These are phyloP conservation scores for Cotesia congregata DNA, from an alignment of 2,888 invertebrate genomes.

Conservation along the genomic window DNA sequence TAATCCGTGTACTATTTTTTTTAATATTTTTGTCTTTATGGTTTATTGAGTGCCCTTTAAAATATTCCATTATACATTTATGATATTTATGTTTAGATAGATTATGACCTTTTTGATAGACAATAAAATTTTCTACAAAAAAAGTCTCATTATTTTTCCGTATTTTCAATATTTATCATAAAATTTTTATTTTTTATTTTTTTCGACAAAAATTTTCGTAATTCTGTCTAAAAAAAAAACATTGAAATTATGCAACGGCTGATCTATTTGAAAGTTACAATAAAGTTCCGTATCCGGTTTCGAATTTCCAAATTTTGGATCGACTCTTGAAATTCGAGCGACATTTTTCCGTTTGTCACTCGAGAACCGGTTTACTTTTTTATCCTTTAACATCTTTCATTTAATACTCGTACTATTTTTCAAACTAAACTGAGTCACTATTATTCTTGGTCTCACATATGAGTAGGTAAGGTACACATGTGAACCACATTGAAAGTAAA, in stretches of 20 bases:
- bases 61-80: too few species aligned
- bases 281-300: slow-evolving; percentile 6
- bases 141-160: too few species aligned
- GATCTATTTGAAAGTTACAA: not conserved
- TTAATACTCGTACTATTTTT: not conserved
- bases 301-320: slow-evolving; percentile 16
- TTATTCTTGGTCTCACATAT: not conserved
- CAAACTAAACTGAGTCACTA: not conserved
- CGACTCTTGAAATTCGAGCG: slow-evolving; percentile 48
- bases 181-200: too few species aligned
- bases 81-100: too few species aligned
- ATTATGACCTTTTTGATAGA: too few species aligned
- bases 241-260: too few species aligned
- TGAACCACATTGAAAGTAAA: not conserved
- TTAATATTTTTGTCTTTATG: too few species aligned
- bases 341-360: slow-evolving; percentile 41
- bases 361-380: slow-evolving; percentile 9
- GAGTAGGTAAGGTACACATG: not conserved
- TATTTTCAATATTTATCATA: too few species aligned
- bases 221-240: too few species aligned
- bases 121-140: too few species aligned
- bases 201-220: too few species aligned
- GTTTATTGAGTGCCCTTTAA: too few species aligned
- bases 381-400: not conserved
- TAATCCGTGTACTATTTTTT: not conserved